Base-by-base conservation (phyloP, 2,113 vertebrate species). In the Phodopus roborovskii region DNA sequence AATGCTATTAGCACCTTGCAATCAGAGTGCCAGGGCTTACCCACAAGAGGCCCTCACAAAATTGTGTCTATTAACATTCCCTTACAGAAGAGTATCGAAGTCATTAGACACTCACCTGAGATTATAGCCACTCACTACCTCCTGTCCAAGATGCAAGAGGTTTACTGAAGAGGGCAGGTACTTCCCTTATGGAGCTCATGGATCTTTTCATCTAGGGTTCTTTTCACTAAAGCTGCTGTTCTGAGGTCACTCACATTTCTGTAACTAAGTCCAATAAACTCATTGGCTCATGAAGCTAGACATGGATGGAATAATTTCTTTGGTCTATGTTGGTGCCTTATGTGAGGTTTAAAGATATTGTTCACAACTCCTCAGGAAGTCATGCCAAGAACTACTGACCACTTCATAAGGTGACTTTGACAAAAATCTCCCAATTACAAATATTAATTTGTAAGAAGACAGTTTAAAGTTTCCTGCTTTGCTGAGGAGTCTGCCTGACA, bases 401-500 rank as follows among this genome's bases (percentile, higher is more conserved):
- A 26, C 19, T 3, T 50, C 16, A 8, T 68, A 92, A 33, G 39
- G 36, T 83, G 26, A 58, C 82, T 94, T 88, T 94, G 84, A 89
- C n/a, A 73, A 91, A 90, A 83, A 74, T 84, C 91, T 56, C 71
- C 56, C 91, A 94, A 91, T 83, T 53, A 86, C 62, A 84, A 95
- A 91, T n/a, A n/a, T n/a, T n/a, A n/a, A n/a, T n/a, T n/a, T n/a
- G n/a, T n/a, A n/a, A n/a, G n/a, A n/a, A n/a, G n/a, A n/a, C n/a
- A n/a, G n/a, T n/a, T n/a, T n/a, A n/a, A n/a, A n/a, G n/a, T n/a
- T n/a, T n/a, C n/a, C n/a, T n/a, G n/a, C n/a, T n/a, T n/a, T n/a
- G n/a, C n/a, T n/a, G n/a, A n/a, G n/a, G n/a, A n/a, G n/a, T n/a
- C n/a, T n/a, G n/a, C n/a, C n/a, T n/a, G n/a, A n/a, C n/a, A n/a